Evolutionary conservation across 2,797 vertebrate genomes (phyloP).

Genomic region (Smutsia gigantea): DNA sequence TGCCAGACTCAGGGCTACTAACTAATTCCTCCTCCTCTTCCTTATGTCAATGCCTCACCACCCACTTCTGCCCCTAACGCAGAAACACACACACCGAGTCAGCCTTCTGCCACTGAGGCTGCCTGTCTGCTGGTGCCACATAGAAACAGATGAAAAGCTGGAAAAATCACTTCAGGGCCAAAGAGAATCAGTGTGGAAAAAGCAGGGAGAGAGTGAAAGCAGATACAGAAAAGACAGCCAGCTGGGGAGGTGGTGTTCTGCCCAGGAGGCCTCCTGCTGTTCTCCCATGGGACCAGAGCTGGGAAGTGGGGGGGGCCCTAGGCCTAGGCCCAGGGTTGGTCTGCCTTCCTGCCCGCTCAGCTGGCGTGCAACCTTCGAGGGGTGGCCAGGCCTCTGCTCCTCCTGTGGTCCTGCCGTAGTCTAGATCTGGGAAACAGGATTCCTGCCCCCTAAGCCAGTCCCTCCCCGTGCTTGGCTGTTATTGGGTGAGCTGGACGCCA

Average conservation of each 20-base stretch:
- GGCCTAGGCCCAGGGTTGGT: not conserved
- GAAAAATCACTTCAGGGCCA: conserved; percentile 66
- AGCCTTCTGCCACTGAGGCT: not conserved
- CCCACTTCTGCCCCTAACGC: not conserved
- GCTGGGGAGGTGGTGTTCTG: not conserved
- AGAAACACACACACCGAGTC: not conserved
- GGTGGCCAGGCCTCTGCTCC: not conserved
- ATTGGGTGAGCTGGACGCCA: not conserved
- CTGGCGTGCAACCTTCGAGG: not conserved
- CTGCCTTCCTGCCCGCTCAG: not conserved
- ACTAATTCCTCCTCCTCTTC: not conserved
- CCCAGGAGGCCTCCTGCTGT: not conserved
- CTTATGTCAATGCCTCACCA: not conserved
- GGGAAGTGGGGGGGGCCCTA: not conserved
- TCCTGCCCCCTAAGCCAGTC: not conserved
- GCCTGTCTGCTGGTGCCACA: not conserved
- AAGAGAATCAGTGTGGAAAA: conserved; percentile 69
- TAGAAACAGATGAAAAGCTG: conserved; percentile 59
- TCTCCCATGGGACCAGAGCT: not conserved
- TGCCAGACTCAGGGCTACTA: not conserved
- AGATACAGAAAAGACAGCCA: conserved; percentile 25
- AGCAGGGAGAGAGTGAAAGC: conserved; percentile 13
- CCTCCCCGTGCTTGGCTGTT: not conserved
- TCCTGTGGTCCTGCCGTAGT: not conserved
- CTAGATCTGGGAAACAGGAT: not conserved